Evolutionary conservation across 1,140 invertebrate species (phyloP), one percentile per base, ranked within the genome.

Genomic region (Plectus sambesii): DNA sequence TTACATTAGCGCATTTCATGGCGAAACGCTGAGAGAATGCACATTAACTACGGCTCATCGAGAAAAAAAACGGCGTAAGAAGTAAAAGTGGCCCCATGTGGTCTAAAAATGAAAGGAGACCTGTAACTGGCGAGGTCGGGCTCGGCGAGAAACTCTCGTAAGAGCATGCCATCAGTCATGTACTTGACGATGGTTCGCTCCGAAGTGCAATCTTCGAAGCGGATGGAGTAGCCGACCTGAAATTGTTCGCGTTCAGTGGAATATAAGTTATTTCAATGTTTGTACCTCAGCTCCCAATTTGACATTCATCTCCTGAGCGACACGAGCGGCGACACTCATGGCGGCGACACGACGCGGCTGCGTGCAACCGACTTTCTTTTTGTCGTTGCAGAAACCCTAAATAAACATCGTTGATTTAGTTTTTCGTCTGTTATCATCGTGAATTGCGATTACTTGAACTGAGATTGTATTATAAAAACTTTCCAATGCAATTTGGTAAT

Each of bases 121-220:
- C 25, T 53, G 72, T 96, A 98, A 55, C 84, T 85, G 17, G 73
- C 80, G 0, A 97, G 70, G 3, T 88, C 71, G 63, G 89, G 87
- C 70, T 96, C 87, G 74, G 78, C 66, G 49, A 73, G 66, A 29
- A 77, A 66, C 68, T 79, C 78, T 72, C 90, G 92, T 2, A 98
- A 69, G 3, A 98, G 74, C 3, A 98, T 87, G 71, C 92, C 93
- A 73, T 98, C 92, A 15, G 93, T 99, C 87, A 97, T 92, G 68
- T 96, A 97, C 70, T 96, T 94, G 24, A 98, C 87, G 68, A 82
- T 81, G 1, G 92, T 97, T 5, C 36, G 15, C 4, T 47, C 17
- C 9, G 35, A 27, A 6, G 81, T 81, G 61, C 80, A 82, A 64
- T 83, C 81, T 69, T 82, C 81, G 75, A 83, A 83, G 48, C 81